Percentiles rank a stretch among this genome's conserved stretches.
Evolutionary conservation across 2,888 invertebrate species (phyloP).

Genomic region (Norana najaformis): DNA sequence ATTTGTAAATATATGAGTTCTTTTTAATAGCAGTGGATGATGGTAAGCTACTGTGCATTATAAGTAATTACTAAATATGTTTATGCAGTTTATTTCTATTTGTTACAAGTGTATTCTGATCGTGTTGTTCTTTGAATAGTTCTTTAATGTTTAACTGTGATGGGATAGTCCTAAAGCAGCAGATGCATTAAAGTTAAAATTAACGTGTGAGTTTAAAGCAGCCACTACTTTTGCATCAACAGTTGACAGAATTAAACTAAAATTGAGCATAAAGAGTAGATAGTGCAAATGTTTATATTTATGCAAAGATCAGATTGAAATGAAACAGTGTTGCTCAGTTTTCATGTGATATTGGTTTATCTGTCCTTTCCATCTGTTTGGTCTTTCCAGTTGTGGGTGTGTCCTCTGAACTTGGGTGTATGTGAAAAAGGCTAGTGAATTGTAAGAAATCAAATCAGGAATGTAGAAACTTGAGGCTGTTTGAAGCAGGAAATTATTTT

Average conservation of each 20-base stretch:
- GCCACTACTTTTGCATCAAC: not conserved
- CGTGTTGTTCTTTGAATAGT: not conserved
- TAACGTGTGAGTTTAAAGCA: not conserved
- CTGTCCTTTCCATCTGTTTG: not conserved
- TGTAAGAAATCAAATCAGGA: not conserved
- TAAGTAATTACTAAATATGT: no score
- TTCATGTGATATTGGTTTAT: not conserved
- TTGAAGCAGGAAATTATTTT: no score
- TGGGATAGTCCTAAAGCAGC: not conserved
- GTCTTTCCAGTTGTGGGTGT: conserved; percentile 13
- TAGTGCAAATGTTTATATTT: not conserved
- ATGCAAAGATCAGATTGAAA: not conserved
- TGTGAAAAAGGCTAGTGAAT: not conserved
- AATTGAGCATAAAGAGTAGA: not conserved
- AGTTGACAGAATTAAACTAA: not conserved
- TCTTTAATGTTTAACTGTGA: not conserved
- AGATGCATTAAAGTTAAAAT: not conserved
- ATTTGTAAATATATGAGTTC: no score
- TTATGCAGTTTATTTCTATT: no score
- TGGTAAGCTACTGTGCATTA: no score
- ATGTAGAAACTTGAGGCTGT: not conserved
- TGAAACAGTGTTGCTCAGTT: not conserved
- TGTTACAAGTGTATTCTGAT: no score
- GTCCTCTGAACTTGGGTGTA: not conserved
- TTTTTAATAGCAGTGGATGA: no score